phyloP scores from a whole-genome alignment of 2,797 vertebrate genomes.

The Gadopsis marmoratus region DNA sequence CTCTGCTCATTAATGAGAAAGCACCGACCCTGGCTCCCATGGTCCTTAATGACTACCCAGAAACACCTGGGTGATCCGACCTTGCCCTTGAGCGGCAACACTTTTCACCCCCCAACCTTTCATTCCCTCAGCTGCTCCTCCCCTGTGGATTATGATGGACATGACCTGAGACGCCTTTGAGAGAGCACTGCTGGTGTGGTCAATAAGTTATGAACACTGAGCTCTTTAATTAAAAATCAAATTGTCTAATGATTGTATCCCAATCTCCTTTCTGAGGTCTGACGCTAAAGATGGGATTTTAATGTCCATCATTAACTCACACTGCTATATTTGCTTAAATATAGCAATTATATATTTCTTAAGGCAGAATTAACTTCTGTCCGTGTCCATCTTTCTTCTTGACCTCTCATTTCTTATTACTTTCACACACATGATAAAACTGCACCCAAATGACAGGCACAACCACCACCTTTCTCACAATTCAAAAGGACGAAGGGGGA shows the following conservation, averaged over 20 bases:
- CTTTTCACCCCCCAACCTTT: constrained; percentile 20
- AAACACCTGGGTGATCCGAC: constrained; percentile 55
- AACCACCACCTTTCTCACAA: not conserved
- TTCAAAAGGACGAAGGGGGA: not conserved
- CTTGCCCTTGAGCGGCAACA: constrained; percentile 46
- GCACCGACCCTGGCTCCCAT: constrained; percentile 38
- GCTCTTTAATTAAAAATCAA: not conserved
- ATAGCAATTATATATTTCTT: not conserved
- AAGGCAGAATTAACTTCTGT: not conserved
- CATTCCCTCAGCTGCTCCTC: not conserved
- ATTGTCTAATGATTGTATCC: not conserved
- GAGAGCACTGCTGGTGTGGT: constrained; percentile 3
- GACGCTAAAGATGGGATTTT: not conserved
- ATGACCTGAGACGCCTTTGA: constrained; percentile 2
- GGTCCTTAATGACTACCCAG: constrained; percentile 51
- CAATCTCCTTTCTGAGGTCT: not conserved
- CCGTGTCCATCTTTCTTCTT: not conserved
- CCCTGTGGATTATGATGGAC: constrained; percentile 30
- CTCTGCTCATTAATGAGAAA: constrained; percentile 34
- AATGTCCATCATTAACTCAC: not conserved
- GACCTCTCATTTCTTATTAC: not conserved
- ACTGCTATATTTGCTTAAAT: not conserved
- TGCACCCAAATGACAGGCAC: not conserved
- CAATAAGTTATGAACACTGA: constrained; percentile 2
- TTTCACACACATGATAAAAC: not conserved